Evolutionary conservation across 2,888 invertebrate species (phyloP), one percentile per base, ranked within the genome.

Genomic region (Patella depressa): DNA sequence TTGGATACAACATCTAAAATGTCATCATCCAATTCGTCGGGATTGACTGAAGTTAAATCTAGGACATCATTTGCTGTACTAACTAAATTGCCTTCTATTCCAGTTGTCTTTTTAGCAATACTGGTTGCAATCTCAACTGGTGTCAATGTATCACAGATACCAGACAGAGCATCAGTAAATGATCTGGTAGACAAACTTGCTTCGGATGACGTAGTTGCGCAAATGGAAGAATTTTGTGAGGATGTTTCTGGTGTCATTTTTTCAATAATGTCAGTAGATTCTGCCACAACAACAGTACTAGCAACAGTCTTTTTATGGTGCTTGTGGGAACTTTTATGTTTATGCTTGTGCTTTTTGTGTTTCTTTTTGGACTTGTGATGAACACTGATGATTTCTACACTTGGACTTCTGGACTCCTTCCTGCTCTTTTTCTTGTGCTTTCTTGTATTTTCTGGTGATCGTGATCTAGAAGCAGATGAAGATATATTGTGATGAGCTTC

Each of bases 301-400:
- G 69, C 54, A 45, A 53, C 73, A 72, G 14, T 59, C 55, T 53
- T 53, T 24, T 65, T 65, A 65, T 19, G 24, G 14, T 65, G 65
- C 24, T 65, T 65, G 24, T 65, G 24, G 24, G 65, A 59, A 59
- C n/a, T 24, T 59, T 78, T 76, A 70, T 79, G 76, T 59, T 76
- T 78, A 53, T 78, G 73, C 59, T 76, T 81, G 17, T 55, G 57
- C 70, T 81, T 78, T 55, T 78, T 75, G 53, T 77, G 80, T 45
- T 81, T 81, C 24, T 79, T 79, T 7, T 76, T 76, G 45, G 45
- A 45, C 45, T 45, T 80, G 55, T 80, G 79, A 72, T 77, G 73
- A 12, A 78, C 71, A 12, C 74, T 75, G 65, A 81, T 81, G 24
- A 55, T 77, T 15, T 65, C 65, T 65, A 65, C 65, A 65, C 65